Evolutionary conservation across 1,140 invertebrate genomes (phyloP), one percentile per base, ranked within the genome.

Genomic region (Laupala kohalensis): DNA sequence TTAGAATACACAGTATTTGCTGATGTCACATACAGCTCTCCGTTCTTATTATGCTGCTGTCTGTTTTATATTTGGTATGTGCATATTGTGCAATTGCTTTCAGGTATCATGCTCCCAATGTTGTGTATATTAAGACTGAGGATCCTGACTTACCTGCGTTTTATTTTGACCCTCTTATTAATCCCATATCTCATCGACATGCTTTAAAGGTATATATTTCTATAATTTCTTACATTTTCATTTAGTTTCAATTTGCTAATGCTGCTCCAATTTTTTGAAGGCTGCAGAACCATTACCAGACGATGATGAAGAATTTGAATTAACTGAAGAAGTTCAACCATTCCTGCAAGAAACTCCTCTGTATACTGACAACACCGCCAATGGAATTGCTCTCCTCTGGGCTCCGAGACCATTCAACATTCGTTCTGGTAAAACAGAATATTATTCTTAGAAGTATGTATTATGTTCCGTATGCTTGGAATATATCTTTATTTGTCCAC

Each of bases 71-170:
- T 53, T 13, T 13, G 37, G 19, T 9, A 53, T 13, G 19, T 13
- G 19, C 1, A 53, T 53, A 2, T 13, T 4, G 37, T 0, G 19
- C 9, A 53, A 13, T 77, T 72, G 76, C 78, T 81, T 83, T 67
- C 75, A 97, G 95, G 94, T 99, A 99, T 83, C 98, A 99, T 80
- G 92, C 95, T 6, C 97, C 97, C 64, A 99, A 98, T 83, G 96
- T 99, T 23, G 96, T 99, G 0, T 99, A 96, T 78, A 99, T 99
- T 76, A 99, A 99, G 86, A 99, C 97, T 2, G 98, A 99, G 85
- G 98, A 99, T 89, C 97, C 97, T n/a, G 98, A 99, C 84, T 85
- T 99, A 70, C 98, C 98, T 25, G 98, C 97, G 0, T 99, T 99
- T 81, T 99, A 99, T 81, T 99, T 99, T 84, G 98, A 99, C 86